A percentile compares a stretch with the other conserved stretches of the same genome.
phyloP scores from a whole-genome alignment of 2,797 vertebrate genomes.

The Natrix natrix region DNA sequence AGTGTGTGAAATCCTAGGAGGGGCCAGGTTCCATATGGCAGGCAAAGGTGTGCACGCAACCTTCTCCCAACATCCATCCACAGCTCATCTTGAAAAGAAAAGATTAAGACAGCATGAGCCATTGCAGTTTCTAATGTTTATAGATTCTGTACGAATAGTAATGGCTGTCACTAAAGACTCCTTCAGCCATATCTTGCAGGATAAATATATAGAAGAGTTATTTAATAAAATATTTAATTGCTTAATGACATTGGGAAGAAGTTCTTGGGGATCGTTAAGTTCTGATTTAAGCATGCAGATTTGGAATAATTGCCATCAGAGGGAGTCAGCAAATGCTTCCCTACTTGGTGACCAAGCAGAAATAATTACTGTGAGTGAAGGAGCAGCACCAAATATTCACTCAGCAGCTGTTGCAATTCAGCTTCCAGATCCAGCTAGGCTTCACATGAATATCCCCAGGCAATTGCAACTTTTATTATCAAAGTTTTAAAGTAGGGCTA shows the following conservation, averaged over 20 bases:
- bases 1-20: rapidly evolving
- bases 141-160: conserved; percentile 41
- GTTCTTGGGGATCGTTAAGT: conserved; percentile 57
- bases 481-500: neutral
- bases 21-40: neutral
- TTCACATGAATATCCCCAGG: neutral
- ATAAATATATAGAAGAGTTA: conserved; percentile 44
- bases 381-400: neutral
- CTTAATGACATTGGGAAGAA: conserved; percentile 58
- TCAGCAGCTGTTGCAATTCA: conserved; percentile 17
- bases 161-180: conserved; percentile 43
- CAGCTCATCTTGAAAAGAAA: conserved; percentile 26
- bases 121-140: conserved; percentile 31
- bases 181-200: conserved; percentile 54
- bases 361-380: neutral
- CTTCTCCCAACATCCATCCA: neutral
- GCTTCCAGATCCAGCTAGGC: neutral
- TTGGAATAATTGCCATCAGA: conserved; percentile 51
- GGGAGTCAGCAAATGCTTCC: conserved; percentile 45
- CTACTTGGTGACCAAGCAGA: conserved; percentile 31
- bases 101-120: conserved; percentile 17
- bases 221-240: conserved; percentile 60
- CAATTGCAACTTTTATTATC: neutral
- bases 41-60: neutral
- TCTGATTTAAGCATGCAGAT: conserved; percentile 53